Evolutionary conservation across 1,140 invertebrate genomes (phyloP), one percentile per base, ranked within the genome.

Genomic region (Drosophila ironensis): DNA sequence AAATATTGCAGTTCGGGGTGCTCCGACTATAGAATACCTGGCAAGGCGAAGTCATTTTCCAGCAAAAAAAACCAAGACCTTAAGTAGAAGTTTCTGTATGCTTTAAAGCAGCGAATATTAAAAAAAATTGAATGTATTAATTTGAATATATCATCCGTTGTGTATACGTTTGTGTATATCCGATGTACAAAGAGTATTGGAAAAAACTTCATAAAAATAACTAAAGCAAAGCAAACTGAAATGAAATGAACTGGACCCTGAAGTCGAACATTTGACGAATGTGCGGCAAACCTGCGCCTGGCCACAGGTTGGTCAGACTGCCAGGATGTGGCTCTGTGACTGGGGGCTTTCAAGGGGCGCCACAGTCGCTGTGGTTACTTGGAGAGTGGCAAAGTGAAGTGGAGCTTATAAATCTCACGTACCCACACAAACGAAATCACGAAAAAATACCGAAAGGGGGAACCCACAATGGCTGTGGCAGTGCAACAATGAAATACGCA

Each of bases 401-500:
- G 41, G 52, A 37, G 67, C 54, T 70, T 69, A 77, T 77, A 73
- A 82, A 73, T 84, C 72, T 53, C 72, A 45, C 72, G 71, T 47
- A 72, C 33, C 53, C 57, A 52, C 41, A 24, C 7, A 19, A 54
- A 33, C 35, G 27, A 59, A 38, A 59, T n/a, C n/a, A n/a, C n/a
- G n/a, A n/a, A n/a, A n/a, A n/a, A n/a, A n/a, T n/a, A n/a, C n/a
- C n/a, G n/a, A 66, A 38, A 59, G 12, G 6, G 33, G 7, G 9
- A 53, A 50, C 44, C 41, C 16, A 70, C 51, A 56, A 35, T 45
- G 42, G 54, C 28, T 28, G 37, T 6, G 14, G 33, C 37, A 48
- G 51, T 78, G 69, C 64, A 84, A 84, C 78, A 82, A 82, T 82
- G 78, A 84, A 82, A 82, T 84, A 73, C 70, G 78, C 78, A 82